These are phyloP conservation scores for Lepidurus packardi DNA, from an alignment of 1,140 invertebrate genomes.

Conservation along the genomic window DNA sequence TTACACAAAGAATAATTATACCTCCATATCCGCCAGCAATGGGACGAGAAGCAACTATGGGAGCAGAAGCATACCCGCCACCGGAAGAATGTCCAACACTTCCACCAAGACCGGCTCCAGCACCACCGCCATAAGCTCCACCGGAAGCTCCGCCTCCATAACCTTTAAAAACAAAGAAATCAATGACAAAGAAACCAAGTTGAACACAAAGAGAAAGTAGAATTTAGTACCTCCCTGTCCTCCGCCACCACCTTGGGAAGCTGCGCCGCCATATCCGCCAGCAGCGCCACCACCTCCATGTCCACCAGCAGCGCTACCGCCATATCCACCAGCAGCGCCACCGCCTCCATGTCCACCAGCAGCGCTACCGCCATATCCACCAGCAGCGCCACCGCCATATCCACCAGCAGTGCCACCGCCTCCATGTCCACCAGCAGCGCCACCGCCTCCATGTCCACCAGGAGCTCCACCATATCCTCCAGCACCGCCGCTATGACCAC, in stretches of 20 bases:
- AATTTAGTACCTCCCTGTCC: constrained; percentile 22
- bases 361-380: constrained; percentile 30
- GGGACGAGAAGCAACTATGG: not conserved
- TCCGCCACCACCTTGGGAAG: too few relatives aligned
- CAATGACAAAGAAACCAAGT: not conserved
- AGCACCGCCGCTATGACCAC: constrained; percentile 39
- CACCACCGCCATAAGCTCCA: not conserved
- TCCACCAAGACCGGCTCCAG: not conserved
- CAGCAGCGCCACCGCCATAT: not conserved
- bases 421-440: not conserved
- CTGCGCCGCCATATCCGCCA: too few relatives aligned
- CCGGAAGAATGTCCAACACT: too few relatives aligned
- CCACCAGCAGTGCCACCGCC: constrained; percentile 14
- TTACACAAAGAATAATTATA: not conserved
- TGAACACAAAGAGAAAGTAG: not conserved
- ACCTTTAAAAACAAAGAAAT: not conserved
- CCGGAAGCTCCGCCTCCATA: not conserved
- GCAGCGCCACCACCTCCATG: too few relatives aligned
- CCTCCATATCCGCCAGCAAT: not conserved
- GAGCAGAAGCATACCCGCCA: not conserved
- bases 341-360: too few relatives aligned
- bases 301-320: constrained; percentile 1
- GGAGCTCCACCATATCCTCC: constrained; percentile 31
- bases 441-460: constrained; percentile 32
- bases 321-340: too few relatives aligned